Evolutionary conservation across 2,888 invertebrate genomes (phyloP), one percentile per base, ranked within the genome.

Genomic region (Argyresthia goedartella): DNA sequence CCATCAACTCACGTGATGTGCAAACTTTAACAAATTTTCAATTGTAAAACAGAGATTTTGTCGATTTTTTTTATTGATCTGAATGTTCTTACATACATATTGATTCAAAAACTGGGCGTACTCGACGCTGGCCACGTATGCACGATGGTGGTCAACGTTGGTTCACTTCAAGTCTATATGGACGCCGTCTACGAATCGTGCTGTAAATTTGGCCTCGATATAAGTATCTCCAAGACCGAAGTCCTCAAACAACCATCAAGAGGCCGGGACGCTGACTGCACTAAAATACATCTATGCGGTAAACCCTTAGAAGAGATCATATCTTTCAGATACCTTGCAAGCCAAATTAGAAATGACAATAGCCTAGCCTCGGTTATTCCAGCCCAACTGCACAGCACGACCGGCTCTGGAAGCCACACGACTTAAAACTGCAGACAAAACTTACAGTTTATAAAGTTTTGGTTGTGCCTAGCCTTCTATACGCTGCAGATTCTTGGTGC

Each of bases 401-500:
- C 9, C 34, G 56, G 25, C 48, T 57, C 7, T 56, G 56, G 57
- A 51, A 42, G 6, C 53, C 56, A 2, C 55, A 56, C 42, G 56
- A 57, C 33, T 47, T 58, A 1, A 50, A 52, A 35, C 35, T 49
- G 39, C 49, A 36, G 36, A 35, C 13, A 9, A 36, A 36, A 10
- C 49, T 49, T 13, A 7, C 9, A n/a, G 49, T 49, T 36, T 49
- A 39, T 36, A 36, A 49, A 14, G 49, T 36, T 3, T 11, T 49
- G 4, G 41, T 58, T 1, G n/a, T 55, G 13, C 58, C 56, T 3
- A 42, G 46, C 2, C 44, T 58, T 13, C 33, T 47, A 15, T 47
- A 16, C 14, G 14, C 43, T 43, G 43, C 56, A 1, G 57, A 59
- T 42, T 50, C 57, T 1, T 57, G 54, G 57, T 59, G 59, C 42